Percentiles rank a stretch among this genome's conserved stretches.
These are phyloP conservation scores for Drosophila watanabei DNA, from an alignment of 1,140 invertebrate genomes.

Conservation along the genomic window DNA sequence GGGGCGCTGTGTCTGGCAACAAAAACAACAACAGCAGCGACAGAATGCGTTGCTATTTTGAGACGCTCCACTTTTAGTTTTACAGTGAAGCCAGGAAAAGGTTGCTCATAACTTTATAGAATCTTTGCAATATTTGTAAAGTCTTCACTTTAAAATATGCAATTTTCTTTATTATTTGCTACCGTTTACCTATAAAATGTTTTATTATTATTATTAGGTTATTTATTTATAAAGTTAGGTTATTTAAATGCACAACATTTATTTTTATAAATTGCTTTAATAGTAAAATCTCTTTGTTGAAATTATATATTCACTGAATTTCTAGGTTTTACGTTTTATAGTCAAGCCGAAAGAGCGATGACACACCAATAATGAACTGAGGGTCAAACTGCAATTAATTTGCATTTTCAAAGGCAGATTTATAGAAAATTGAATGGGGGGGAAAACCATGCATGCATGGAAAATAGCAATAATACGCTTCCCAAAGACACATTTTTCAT, in stretches of 20 bases:
- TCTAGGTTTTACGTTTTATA: too few relatives aligned
- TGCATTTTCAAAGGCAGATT: constrained; percentile 2
- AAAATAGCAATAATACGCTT: neutral
- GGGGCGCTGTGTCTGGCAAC: constrained; percentile 51
- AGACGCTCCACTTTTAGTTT: constrained; percentile 62
- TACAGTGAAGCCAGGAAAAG: constrained; percentile 17
- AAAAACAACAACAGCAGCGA: constrained; percentile 31
- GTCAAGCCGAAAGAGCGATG: neutral
- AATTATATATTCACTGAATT: neutral
- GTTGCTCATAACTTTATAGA: neutral
- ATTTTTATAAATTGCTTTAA: too few relatives aligned
- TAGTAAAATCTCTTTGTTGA: neutral
- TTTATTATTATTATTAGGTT: too few relatives aligned
- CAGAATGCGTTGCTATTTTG: constrained; percentile 58
- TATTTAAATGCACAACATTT: too few relatives aligned
- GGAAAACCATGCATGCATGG: too few relatives aligned
- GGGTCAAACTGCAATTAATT: constrained; percentile 9
- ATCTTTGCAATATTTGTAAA: neutral
- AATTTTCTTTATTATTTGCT: too few relatives aligned
- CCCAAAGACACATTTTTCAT: neutral
- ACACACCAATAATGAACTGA: constrained; percentile 7
- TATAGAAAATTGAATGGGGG: neutral
- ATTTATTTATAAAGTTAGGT: too few relatives aligned
- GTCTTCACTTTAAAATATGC: too few relatives aligned
- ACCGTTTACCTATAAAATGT: too few relatives aligned